Percentiles rank a stretch among this genome's conserved stretches.
These are phyloP conservation scores for Chinchilla lanigera DNA, from an alignment of 2,113 vertebrate genomes.

Conservation along the genomic window DNA sequence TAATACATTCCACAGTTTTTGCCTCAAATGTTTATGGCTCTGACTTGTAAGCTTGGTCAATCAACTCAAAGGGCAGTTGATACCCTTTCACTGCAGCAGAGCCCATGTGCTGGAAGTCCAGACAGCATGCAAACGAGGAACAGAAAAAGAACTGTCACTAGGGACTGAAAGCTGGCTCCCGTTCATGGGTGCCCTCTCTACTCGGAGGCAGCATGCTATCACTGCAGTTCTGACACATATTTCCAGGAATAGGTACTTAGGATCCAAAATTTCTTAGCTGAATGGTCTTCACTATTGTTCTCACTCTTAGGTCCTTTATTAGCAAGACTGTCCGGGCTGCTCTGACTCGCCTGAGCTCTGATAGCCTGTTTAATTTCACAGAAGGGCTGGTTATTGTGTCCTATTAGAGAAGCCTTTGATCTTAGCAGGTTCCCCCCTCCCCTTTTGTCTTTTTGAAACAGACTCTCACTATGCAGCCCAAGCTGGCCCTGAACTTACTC, in stretches of 20 bases:
- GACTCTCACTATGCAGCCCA: too few relatives aligned
- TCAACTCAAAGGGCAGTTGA: not conserved
- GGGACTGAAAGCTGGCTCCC: not conserved
- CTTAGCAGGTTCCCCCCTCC: not conserved
- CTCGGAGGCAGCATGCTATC: not conserved
- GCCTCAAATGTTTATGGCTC: conserved; percentile 21
- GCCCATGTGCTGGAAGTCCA: not conserved
- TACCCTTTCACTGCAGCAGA: not conserved
- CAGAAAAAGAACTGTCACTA: not conserved
- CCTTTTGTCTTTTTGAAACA: too few relatives aligned
- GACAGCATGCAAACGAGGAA: conserved; percentile 6
- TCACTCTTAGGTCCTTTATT: not conserved
- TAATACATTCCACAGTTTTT: conserved; percentile 28
- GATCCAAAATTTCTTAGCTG: not conserved
- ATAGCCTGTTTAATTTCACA: not conserved
- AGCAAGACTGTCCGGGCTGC: not conserved
- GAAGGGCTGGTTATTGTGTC: not conserved
- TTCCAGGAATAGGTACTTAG: not conserved
- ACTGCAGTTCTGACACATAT: not conserved
- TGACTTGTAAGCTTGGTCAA: not conserved
- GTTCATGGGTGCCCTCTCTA: not conserved
- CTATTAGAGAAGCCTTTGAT: not conserved
- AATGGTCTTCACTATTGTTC: not conserved
- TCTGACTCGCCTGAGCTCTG: not conserved
- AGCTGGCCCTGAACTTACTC: too few relatives aligned